Evolutionary conservation across 2,797 vertebrate species (phyloP), one percentile per base, ranked within the genome.

Genomic region (Odontamblyopus lacepedii): DNA sequence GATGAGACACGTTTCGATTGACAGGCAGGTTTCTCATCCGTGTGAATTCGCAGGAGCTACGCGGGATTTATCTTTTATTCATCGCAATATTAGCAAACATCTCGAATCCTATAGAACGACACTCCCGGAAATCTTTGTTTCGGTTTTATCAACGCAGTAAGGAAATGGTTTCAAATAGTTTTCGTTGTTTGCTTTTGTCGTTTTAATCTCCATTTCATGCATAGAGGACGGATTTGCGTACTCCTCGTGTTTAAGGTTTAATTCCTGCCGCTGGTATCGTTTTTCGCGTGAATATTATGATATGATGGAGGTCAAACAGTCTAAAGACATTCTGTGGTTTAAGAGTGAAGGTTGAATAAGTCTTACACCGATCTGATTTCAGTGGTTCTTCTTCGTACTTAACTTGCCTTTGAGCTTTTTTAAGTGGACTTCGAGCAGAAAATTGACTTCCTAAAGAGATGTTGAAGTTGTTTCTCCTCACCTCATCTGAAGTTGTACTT

Each of bases 1-100:
- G 44, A 66, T 66, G 64, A 51, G 51, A 51, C 64, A 51, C 16
- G n/a, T 66, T 65, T 23, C 2, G 63, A 27, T 51, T 66, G 64
- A 66, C 64, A 50, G 64, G 26, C 64, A 66, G 64, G 26, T 29
- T 66, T 66, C 44, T 19, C 26, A 5, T 19, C 44, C 7, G 41
- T 50, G 64, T 51, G 44, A 51, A 51, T 12, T 64, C 16, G 4
- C 64, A 66, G 64, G 64, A 51, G 64, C 23, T 23, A 50, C 12
- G 3, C 35, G 27, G 23, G 41, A 48, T 29, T 18, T 8, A 66
- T 66, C 26, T 50, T 66, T 66, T 66, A 66, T 66, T 66, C 64
- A 66, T 18, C 16, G 18, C 41, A 19, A 2, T 9, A 63, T 50
- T 30, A 66, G 29, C 23, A 26, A 66, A 51, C 15, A 19, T 44